Percentiles rank a stretch among this genome's conserved stretches.
These are phyloP conservation scores for Meriones psammophilus DNA, from an alignment of 2,797 vertebrate species.

Conservation along the genomic window DNA sequence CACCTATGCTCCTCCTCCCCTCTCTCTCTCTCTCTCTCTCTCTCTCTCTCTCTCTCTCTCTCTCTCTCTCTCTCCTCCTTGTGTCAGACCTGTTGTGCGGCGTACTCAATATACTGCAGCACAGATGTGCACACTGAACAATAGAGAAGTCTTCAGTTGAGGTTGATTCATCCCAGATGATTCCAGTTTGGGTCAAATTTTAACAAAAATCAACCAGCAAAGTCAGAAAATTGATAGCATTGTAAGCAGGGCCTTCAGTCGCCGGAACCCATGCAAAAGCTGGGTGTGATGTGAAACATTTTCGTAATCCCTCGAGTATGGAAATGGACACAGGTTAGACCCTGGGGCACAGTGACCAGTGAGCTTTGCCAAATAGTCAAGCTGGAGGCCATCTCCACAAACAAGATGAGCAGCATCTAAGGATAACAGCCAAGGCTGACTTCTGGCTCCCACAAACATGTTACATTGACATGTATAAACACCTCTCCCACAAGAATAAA, in stretches of 20 bases:
- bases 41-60: no score
- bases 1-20: no score
- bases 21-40: no score
- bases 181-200: background rate
- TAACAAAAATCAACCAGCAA: background rate
- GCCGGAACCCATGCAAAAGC: background rate
- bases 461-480: background rate
- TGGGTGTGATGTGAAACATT: background rate
- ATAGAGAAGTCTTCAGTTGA: background rate
- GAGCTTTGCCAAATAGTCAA: background rate
- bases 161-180: background rate
- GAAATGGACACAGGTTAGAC: background rate
- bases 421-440: background rate
- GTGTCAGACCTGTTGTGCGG: no score
- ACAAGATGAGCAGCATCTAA: background rate
- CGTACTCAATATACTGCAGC: background rate
- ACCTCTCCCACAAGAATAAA: no score
- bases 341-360: background rate
- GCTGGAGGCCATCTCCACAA: no score
- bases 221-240: background rate
- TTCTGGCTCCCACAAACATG: background rate
- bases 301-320: background rate
- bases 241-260: background rate
- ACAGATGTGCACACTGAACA: background rate
- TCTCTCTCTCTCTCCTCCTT: no score